These are phyloP conservation scores for Odontamblyopus rebecca DNA, from an alignment of 2,797 vertebrate genomes.

Conservation along the genomic window DNA sequence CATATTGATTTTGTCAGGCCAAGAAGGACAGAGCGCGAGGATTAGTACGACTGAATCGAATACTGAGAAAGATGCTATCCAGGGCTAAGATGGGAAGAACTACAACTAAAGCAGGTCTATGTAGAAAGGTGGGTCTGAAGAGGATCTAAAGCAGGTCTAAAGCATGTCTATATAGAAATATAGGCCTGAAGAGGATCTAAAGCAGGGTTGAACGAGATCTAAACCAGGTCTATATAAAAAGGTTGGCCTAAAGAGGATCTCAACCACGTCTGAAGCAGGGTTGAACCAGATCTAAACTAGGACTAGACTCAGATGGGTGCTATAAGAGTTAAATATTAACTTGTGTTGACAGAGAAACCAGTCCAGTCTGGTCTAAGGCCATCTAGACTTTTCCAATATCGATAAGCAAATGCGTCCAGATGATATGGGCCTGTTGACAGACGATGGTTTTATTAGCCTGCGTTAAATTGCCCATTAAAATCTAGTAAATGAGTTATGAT, in stretches of 20 bases:
- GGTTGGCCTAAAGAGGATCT: neutral
- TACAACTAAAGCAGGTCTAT: neutral
- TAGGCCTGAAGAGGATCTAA: too few species aligned
- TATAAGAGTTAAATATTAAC: conserved; percentile 67
- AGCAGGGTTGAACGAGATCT: neutral
- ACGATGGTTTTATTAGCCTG: neutral
- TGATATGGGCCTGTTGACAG: neutral
- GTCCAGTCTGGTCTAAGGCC: neutral
- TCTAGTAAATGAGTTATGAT: too few species aligned
- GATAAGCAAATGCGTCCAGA: neutral
- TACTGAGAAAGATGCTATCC: neutral
- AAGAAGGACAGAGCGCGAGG: conserved; percentile 21
- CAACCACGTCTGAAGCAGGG: neutral
- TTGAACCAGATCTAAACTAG: neutral
- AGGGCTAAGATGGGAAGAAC: neutral
- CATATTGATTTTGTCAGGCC: conserved; percentile 62
- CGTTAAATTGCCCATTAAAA: too few species aligned
- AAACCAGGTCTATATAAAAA: neutral
- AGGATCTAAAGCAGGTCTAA: neutral
- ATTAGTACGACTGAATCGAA: neutral
- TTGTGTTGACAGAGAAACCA: conserved; percentile 51
- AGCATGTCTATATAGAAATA: neutral
- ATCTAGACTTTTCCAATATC: neutral
- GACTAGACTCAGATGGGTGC: neutral
- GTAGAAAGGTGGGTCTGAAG: too few species aligned